Conservation (phyloP, 37 sponge, comb jelly and placozoan genomes). For the Oscarella lobularis region DNA sequence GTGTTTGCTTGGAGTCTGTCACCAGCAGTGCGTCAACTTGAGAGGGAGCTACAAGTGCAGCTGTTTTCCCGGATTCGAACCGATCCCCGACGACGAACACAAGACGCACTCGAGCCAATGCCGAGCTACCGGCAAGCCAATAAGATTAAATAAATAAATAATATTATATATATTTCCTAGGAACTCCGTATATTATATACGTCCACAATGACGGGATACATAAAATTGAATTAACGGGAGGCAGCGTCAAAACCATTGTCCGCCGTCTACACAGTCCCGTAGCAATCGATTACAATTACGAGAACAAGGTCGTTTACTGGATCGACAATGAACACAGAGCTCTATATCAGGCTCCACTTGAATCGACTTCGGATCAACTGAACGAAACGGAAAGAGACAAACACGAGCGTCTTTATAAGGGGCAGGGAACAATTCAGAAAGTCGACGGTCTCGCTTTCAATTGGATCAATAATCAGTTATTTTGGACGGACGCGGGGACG, state of each 20-base stretch:
- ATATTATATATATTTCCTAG: too few relatives aligned
- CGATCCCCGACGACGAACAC: too few relatives aligned
- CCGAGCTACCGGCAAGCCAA: background rate
- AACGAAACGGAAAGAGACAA: too few relatives aligned
- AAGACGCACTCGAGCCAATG: too few relatives aligned
- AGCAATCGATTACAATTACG: background rate
- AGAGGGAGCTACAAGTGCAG: background rate
- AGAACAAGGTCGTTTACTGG: background rate
- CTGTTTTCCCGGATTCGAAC: background rate
- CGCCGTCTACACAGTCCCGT: background rate
- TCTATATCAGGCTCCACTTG: background rate
- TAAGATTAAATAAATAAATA: background rate
- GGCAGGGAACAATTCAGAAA: background rate
- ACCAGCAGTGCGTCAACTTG: background rate
- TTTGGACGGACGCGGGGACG: conserved; percentile 26
- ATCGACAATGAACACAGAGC: background rate
- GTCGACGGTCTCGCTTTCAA: background rate
- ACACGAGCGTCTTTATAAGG: too few relatives aligned
- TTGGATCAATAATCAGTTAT: conserved; percentile 9
- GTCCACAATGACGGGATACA: background rate
- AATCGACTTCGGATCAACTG: too few relatives aligned
- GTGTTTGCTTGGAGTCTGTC: background rate
- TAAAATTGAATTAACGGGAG: background rate
- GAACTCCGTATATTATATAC: background rate
- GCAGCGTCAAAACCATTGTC: background rate